These are phyloP conservation scores for Lasioglossum morio DNA, from an alignment of 2,888 invertebrate species.

Conservation along the genomic window DNA sequence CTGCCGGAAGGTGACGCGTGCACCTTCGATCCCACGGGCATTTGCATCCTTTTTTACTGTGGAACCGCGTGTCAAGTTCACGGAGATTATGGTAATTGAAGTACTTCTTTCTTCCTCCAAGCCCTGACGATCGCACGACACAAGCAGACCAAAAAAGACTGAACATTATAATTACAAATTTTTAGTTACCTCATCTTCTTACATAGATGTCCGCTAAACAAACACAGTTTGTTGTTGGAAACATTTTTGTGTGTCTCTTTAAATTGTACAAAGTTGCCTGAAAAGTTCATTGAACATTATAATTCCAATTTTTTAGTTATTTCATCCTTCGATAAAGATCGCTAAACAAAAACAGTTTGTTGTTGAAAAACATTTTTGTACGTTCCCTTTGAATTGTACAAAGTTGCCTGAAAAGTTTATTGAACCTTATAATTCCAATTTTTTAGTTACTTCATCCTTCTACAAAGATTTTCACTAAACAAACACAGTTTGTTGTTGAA, in stretches of 20 bases:
- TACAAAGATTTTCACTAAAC: not conserved
- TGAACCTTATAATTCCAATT: not conserved
- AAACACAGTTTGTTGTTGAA: not conserved
- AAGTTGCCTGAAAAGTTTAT: no score
- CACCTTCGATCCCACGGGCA: slow-evolving; percentile 72
- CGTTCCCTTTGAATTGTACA: not conserved
- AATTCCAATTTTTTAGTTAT: not conserved
- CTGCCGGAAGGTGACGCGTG: slow-evolving; percentile 49
- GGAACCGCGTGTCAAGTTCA: slow-evolving; percentile 62
- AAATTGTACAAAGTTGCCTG: no score
- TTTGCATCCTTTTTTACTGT: slow-evolving; percentile 70
- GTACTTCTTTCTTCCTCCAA: not conserved
- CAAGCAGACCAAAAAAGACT: not conserved
- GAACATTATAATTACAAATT: not conserved
- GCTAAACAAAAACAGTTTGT: not conserved
- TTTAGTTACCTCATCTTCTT: not conserved
- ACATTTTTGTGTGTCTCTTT: not conserved
- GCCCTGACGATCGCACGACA: not conserved
- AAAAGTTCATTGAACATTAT: not conserved
- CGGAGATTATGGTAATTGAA: slow-evolving; percentile 62
- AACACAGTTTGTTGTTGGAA: not conserved
- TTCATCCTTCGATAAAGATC: not conserved
- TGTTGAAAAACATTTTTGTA: not conserved
- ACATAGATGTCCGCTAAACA: not conserved
- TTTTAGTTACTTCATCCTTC: not conserved